Conservation (phyloP, 2,888 invertebrate genomes). For the Danaus chrysippus region DNA sequence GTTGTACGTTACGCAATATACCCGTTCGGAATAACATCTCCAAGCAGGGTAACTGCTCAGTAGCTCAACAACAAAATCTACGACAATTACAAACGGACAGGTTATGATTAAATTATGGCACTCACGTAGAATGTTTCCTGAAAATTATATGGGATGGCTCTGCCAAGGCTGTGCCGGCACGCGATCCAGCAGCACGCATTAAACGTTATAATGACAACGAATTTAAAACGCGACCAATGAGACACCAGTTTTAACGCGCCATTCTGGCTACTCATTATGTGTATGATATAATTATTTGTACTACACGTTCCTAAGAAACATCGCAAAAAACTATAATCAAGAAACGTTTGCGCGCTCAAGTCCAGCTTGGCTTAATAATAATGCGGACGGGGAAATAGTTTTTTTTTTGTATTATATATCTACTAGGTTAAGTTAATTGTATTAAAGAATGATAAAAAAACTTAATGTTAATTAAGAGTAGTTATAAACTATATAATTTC, state of each 20-base stretch:
- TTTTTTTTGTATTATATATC: constrained; percentile 6
- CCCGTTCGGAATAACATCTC: constrained; percentile 37
- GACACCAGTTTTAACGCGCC: constrained; percentile 71
- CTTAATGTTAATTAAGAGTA: constrained; percentile 11
- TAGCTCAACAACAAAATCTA: constrained; percentile 67
- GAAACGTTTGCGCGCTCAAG: constrained; percentile 25
- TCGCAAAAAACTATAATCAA: constrained; percentile 38
- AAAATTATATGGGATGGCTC: constrained; percentile 77
- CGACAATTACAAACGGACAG: constrained; percentile 71
- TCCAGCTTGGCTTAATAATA: constrained; percentile 11
- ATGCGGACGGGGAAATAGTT: constrained; percentile 13
- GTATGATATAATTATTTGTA: constrained; percentile 48
- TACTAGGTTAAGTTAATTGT: no score
- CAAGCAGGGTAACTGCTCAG: constrained; percentile 51
- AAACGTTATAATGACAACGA: constrained; percentile 53
- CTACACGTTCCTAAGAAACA: constrained; percentile 39
- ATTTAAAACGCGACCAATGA: constrained; percentile 71
- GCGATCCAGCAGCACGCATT: constrained; percentile 73
- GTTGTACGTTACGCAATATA: constrained; percentile 32
- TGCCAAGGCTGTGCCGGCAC: constrained; percentile 71
- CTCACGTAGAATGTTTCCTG: constrained; percentile 75
- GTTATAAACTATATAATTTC: constrained; percentile 28
- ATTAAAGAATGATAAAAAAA: not conserved
- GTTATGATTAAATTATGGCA: constrained; percentile 78
- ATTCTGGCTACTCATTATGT: constrained; percentile 53